A percentile compares a stretch with the other conserved stretches of the same genome.
phyloP scores from a whole-genome alignment of 2,797 vertebrate species.

The Garrulus glandarius region DNA sequence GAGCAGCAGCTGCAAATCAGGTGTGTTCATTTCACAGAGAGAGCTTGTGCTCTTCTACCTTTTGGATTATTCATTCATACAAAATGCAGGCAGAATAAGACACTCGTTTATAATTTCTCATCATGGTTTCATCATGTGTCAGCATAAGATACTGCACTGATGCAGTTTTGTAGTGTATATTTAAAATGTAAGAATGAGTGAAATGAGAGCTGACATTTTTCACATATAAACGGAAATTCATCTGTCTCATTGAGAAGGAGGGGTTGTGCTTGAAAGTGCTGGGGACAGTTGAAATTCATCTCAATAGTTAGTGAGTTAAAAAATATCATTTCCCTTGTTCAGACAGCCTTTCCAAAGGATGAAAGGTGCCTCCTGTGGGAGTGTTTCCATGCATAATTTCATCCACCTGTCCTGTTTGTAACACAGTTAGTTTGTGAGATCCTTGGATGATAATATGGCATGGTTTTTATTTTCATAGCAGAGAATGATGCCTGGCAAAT shows the following conservation, averaged over 20 bases:
- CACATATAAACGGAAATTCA: not conserved
- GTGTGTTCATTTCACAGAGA: not conserved
- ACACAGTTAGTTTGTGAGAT: not conserved
- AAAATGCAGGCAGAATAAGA: not conserved
- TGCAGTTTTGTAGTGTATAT: not conserved
- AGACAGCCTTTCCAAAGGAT: not conserved
- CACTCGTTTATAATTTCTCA: not conserved
- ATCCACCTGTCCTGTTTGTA: conserved; percentile 1
- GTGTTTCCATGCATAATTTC: not conserved
- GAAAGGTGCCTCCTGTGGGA: not conserved
- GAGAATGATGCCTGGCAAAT: not conserved
- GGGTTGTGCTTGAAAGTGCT: not conserved
- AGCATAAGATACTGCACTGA: not conserved
- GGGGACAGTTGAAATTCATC: not conserved
- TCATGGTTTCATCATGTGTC: not conserved
- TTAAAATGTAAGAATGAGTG: not conserved
- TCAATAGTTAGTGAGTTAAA: not conserved
- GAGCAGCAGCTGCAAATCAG: not conserved
- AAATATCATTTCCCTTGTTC: not conserved
- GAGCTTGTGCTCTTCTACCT: not conserved
- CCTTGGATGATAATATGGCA: not conserved
- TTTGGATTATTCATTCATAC: not conserved
- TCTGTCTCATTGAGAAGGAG: not conserved
- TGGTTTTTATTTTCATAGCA: not conserved
- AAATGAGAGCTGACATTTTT: not conserved